Percentiles rank a stretch among this genome's conserved stretches.
Conservation (phyloP, 2,797 vertebrate species). For the Poliocrania exsul region DNA sequence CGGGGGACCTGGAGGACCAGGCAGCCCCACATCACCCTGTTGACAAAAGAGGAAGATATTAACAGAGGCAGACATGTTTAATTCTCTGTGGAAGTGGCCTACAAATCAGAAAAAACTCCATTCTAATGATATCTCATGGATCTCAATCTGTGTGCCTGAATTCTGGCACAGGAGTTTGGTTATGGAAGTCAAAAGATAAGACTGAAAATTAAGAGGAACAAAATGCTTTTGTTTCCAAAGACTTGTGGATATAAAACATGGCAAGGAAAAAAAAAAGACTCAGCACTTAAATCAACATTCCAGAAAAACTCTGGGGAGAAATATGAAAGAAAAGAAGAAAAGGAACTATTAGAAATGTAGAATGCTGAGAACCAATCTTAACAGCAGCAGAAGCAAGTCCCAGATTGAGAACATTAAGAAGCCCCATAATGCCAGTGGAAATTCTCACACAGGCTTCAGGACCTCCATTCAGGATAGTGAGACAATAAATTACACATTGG, state of each 20-base stretch:
- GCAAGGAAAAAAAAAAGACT: neutral
- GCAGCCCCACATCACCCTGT: constrained; percentile 89
- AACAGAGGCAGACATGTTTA: neutral
- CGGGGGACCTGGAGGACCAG: constrained; percentile 86
- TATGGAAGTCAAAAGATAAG: neutral
- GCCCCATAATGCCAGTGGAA: neutral
- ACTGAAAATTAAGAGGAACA: neutral
- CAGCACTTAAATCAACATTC: neutral
- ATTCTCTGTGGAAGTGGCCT: neutral
- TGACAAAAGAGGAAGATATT: neutral
- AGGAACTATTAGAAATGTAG: neutral
- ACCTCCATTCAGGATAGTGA: neutral
- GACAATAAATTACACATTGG: neutral
- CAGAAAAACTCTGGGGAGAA: neutral
- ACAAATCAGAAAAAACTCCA: neutral
- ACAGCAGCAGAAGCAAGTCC: neutral
- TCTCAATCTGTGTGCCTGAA: neutral
- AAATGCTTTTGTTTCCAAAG: neutral
- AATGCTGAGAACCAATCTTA: neutral
- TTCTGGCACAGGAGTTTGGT: neutral
- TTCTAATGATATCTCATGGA: neutral
- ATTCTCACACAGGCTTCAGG: neutral
- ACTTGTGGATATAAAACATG: neutral
- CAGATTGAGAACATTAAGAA: neutral
- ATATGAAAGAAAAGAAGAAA: neutral